Conservation (phyloP, 35 echinoderm and acorn worm genomes). For the Ophioderma brevispina region DNA sequence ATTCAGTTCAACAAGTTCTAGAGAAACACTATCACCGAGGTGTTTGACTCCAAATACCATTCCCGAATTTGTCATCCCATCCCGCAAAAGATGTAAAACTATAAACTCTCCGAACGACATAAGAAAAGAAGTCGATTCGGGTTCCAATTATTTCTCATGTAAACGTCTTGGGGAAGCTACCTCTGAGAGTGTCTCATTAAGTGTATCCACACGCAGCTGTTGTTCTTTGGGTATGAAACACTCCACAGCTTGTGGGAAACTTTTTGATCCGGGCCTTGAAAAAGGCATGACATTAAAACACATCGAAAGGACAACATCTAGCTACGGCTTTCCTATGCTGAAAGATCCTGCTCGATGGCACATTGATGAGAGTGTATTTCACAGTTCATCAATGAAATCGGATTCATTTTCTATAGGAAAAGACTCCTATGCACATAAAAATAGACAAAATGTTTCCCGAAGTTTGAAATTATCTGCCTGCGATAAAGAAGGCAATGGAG, state of each 20-base stretch:
- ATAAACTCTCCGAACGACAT: background rate
- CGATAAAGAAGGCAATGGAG: no score
- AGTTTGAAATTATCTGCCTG: no score
- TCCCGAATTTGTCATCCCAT: background rate
- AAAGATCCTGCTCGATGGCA: background rate
- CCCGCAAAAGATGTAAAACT: background rate
- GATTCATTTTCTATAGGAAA: no score
- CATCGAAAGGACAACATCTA: background rate
- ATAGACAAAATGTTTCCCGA: no score
- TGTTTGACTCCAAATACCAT: background rate
- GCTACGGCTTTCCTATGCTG: background rate
- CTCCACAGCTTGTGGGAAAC: background rate
- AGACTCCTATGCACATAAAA: no score
- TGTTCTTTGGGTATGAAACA: background rate
- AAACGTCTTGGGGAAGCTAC: background rate
- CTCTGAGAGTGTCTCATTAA: background rate
- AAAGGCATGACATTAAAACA: background rate
- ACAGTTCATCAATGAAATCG: background rate
- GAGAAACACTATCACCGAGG: no score
- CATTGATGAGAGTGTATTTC: background rate
- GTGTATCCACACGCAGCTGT: background rate
- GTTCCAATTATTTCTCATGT: background rate
- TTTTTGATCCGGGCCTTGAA: background rate
- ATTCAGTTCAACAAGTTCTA: no score
- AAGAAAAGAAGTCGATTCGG: background rate